These are phyloP conservation scores for Hedychridium roseum DNA, from an alignment of 2,888 invertebrate genomes.

Conservation along the genomic window DNA sequence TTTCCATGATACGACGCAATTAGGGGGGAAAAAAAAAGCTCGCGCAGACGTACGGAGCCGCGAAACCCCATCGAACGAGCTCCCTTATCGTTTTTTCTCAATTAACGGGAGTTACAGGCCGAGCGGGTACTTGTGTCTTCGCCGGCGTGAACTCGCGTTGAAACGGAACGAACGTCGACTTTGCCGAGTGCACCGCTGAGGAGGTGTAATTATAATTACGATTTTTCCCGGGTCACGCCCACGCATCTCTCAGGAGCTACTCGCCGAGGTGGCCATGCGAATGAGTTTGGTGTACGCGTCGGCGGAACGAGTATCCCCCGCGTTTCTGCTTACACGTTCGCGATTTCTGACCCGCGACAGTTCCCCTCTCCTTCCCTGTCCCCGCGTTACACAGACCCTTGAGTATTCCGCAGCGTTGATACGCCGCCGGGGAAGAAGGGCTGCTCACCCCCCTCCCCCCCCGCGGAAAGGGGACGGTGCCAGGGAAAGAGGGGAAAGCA, in stretches of 20 bases:
- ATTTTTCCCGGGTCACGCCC: conserved; percentile 22
- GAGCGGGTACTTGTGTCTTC: too few species aligned
- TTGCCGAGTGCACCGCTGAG: too few species aligned
- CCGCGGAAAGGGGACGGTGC: conserved; percentile 34
- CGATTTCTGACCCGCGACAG: conserved; percentile 33
- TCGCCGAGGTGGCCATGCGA: conserved; percentile 23
- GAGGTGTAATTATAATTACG: conserved; percentile 24
- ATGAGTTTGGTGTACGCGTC: conserved; percentile 5
- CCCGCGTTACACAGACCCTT: conserved; percentile 37
- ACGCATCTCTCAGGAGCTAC: conserved; percentile 13
- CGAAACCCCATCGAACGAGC: too few species aligned
- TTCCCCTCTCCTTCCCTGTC: conserved; percentile 3
- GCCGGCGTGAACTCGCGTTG: too few species aligned
- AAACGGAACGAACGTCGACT: too few species aligned
- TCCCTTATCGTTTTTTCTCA: too few species aligned
- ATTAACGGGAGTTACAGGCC: too few species aligned
- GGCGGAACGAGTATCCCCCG: too few species aligned
- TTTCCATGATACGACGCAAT: too few species aligned
- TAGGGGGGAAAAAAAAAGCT: too few species aligned
- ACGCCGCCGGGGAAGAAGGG: conserved; percentile 10
- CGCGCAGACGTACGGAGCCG: too few species aligned
- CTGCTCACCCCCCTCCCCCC: too few species aligned
- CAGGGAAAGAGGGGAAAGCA: conserved; percentile 21
- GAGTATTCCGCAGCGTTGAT: conserved; percentile 37
- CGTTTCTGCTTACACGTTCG: conserved; percentile 21